phyloP scores from a whole-genome alignment of 2,113 vertebrate species.

The Channa argus region DNA sequence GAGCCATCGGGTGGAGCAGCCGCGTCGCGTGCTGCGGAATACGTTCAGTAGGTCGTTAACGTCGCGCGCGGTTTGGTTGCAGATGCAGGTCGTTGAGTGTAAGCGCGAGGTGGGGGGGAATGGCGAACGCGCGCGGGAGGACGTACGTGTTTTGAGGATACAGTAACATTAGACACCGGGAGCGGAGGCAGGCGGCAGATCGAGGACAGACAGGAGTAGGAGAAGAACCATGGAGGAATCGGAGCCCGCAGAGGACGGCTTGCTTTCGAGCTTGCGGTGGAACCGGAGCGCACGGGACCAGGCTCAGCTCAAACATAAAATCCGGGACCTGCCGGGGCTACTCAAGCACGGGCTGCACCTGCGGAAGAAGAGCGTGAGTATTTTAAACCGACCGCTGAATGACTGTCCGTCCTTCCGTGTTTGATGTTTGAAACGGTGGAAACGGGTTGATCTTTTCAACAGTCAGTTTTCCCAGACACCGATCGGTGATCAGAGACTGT shows the following conservation, averaged over 20 bases:
- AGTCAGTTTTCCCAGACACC: background rate
- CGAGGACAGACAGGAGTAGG: slow-evolving; percentile 41
- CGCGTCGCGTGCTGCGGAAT: slow-evolving; percentile 74
- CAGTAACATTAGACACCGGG: slow-evolving; percentile 36
- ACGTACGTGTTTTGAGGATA: slow-evolving; percentile 64
- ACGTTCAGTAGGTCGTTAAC: slow-evolving; percentile 49
- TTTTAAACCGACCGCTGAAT: slow-evolving; percentile 13
- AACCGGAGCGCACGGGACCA: slow-evolving; percentile 87
- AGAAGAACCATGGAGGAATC: slow-evolving; percentile 83
- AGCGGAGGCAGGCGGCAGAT: slow-evolving; percentile 36
- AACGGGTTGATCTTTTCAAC: background rate
- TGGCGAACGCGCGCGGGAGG: slow-evolving; percentile 62
- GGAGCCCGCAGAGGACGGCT: slow-evolving; percentile 85
- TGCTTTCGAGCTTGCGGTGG: slow-evolving; percentile 84
- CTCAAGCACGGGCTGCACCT: slow-evolving; percentile 94
- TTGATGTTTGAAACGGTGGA: background rate
- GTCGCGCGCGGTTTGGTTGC: slow-evolving; percentile 61
- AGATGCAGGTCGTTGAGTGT: slow-evolving; percentile 69
- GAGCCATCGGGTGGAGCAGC: slow-evolving; percentile 79
- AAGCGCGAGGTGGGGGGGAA: slow-evolving; percentile 61
- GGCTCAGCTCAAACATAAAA: slow-evolving; percentile 92
- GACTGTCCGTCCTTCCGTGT: slow-evolving; percentile 40
- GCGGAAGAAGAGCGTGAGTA: slow-evolving; percentile 92
- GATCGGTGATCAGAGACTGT: slow-evolving; percentile 27
- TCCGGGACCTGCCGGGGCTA: slow-evolving; percentile 91